These are phyloP conservation scores for Halocynthia roretzi DNA, from an alignment of 23 tunicate species.

Conservation along the genomic window DNA sequence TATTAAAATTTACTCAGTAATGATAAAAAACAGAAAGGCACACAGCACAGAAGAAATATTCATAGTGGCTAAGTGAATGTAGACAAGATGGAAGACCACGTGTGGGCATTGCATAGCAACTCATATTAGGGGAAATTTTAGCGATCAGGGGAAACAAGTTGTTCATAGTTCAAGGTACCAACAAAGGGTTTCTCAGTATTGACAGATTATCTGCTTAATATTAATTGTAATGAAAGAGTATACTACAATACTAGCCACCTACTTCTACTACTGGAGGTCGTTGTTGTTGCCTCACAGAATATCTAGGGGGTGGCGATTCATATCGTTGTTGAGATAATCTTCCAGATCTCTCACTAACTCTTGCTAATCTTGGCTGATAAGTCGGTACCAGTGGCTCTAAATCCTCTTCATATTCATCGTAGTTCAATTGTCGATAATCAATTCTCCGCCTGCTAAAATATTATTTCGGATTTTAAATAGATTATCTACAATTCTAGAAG, in stretches of 20 bases:
- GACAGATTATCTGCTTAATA: no score
- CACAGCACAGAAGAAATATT: no score
- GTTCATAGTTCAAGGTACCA: no score
- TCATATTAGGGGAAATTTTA: no score
- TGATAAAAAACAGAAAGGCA: no score
- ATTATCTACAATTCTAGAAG: neutral
- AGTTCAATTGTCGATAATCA: neutral
- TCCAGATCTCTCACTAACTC: neutral
- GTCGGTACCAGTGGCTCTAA: conserved; percentile 23
- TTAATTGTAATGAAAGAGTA: neutral
- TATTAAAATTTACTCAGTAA: no score
- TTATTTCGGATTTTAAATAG: neutral
- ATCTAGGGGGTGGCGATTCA: conserved; percentile 2
- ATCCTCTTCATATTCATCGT: neutral
- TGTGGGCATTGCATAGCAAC: no score
- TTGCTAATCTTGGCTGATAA: conserved; percentile 10
- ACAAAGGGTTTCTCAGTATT: no score
- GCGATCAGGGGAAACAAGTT: no score
- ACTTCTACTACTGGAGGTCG: neutral
- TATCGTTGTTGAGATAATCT: neutral
- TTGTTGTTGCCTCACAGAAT: neutral
- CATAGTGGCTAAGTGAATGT: no score
- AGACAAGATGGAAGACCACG: no score
- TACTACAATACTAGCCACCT: neutral
- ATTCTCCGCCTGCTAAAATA: conserved; percentile 6